Conservation (phyloP, 2,113 vertebrate genomes). For the Hipposideros armiger region DNA sequence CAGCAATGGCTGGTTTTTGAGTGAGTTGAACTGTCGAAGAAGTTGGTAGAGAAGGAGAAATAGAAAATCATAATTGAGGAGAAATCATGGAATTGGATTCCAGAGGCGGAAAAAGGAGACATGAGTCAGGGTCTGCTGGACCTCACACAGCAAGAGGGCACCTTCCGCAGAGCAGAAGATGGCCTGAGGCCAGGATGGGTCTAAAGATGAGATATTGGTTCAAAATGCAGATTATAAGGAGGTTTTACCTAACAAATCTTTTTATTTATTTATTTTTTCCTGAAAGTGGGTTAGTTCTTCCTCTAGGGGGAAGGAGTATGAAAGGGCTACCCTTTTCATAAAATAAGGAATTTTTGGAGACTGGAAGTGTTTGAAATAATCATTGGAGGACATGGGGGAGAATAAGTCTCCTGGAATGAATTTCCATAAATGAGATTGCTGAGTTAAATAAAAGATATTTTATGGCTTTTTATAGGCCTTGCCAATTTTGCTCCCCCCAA, state of each 20-base stretch:
- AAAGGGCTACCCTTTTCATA: background rate
- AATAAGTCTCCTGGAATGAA: conserved; percentile 36
- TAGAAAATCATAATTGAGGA: background rate
- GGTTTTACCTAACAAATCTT: background rate
- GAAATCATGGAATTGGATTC: background rate
- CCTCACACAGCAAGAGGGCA: no score
- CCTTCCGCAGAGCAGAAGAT: no score
- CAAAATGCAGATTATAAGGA: background rate
- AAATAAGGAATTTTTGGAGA: background rate
- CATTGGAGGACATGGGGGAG: background rate
- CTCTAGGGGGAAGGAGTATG: background rate
- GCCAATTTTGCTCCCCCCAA: conserved; percentile 36
- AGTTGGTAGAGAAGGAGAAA: background rate
- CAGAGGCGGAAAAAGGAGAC: background rate
- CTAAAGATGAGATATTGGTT: fast-evolving
- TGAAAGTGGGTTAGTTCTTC: background rate
- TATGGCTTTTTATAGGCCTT: background rate
- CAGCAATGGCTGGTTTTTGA: background rate
- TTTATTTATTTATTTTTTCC: background rate
- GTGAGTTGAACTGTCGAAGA: background rate
- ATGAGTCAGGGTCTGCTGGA: fast-evolving
- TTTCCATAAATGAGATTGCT: conserved; percentile 17
- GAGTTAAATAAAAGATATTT: conserved; percentile 60
- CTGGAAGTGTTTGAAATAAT: conserved; percentile 51
- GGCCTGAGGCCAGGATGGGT: fast-evolving